Evolutionary conservation across 1,140 invertebrate species (phyloP), one percentile per base, ranked within the genome.

Genomic region (Scaptodrosophila lebanonensis): DNA sequence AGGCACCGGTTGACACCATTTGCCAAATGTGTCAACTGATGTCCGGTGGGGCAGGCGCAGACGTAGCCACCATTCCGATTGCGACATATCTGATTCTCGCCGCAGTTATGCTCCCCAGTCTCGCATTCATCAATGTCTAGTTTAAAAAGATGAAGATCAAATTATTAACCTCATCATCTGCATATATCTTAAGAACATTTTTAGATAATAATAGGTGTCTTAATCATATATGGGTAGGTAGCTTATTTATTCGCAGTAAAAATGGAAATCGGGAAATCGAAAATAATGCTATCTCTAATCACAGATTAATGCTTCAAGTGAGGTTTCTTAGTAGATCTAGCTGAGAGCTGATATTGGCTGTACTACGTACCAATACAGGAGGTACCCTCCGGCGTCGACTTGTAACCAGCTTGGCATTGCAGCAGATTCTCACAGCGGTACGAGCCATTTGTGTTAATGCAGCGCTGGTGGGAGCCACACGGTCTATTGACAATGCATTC

Each of bases 31-130:
- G 25, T 87, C 48, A 90, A 73, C 15, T 88, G 88, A 72, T 92
- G 90, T 3, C 95, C 95, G 0, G 83, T 56, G 0, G 92, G 92
- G 82, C 95, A 96, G 25, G 90, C 87, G 68, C 95, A 96, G 0
- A 91, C 88, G 70, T 94, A 95, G 1, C 92, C 92, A 8, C 94
- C 94, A 1, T 87, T 88, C 2, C 91, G 88, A 85, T 96, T 96
- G 35, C 91, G 90, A 69, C 95, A 96, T 1, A 89, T 88, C 83
- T 95, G 93, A n/a, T 90, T 88, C 0, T 88, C 83, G 0, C 88
- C 89, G 71, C 95, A 96, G 63, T 90, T 89, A 44, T 93, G 91
- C 15, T 87, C 90, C 0, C 90, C 90, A 3, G 90, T 89, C 0
- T 87, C 77, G 65, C 93, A 95, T 73, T 95, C 94, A 70, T 95